Evolutionary conservation across 2,113 vertebrate genomes (phyloP).

Genomic region (Microcebus jonahi): DNA sequence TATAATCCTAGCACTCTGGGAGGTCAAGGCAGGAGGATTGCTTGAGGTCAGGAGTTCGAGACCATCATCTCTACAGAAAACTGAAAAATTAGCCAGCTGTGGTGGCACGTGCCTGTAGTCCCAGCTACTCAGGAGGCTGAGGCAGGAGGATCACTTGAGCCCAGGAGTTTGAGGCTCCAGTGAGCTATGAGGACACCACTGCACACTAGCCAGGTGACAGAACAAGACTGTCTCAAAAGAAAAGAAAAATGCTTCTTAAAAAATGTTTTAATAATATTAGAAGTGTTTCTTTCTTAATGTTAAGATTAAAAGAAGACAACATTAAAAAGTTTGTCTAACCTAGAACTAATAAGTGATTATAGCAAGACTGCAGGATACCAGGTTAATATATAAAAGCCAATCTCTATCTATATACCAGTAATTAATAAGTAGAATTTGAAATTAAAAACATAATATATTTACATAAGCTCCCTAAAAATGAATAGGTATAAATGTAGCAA

Average conservation of each 20-base stretch:
- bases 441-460: not conserved
- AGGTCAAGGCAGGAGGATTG: not conserved
- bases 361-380: not conserved
- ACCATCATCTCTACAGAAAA: not conserved
- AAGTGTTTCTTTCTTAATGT: not conserved
- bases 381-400: not conserved
- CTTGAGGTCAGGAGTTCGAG: not conserved
- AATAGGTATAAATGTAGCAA: not conserved
- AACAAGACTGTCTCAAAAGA: too few species aligned
- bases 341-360: not conserved
- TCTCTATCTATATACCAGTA: not conserved
- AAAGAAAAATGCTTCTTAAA: not conserved
- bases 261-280: not conserved
- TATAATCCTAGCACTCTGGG: not conserved
- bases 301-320: not conserved
- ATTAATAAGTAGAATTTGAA: not conserved
- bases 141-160: too few species aligned
- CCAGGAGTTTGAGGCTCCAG: too few species aligned
- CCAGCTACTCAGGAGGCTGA: not conserved
- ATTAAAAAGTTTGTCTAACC: not conserved
- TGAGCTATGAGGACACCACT: too few species aligned
- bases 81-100: too few species aligned
- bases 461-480: not conserved
- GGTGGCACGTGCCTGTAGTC: too few species aligned
- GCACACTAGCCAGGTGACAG: too few species aligned